Evolutionary conservation across 2,113 vertebrate species (phyloP), one percentile per base, ranked within the genome.

Genomic region (Petrocephalus microphthalmus): DNA sequence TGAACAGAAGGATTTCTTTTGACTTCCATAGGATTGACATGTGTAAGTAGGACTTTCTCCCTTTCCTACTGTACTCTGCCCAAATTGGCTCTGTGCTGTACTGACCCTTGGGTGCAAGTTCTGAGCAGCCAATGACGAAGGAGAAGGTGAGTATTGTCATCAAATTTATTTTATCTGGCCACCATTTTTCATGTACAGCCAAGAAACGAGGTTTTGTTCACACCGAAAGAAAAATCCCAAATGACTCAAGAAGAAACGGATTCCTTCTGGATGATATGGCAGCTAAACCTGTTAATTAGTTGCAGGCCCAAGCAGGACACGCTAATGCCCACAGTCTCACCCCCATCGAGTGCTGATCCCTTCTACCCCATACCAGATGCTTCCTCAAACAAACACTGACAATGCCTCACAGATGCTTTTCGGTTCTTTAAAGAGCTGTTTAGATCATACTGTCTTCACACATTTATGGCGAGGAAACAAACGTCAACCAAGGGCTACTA

Each of bases 231-330:
- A 87, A 51, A 84, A 8, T 52, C 47, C 82, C 82, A 51, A 71
- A 88, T 74, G 47, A 45, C 87, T 51, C 47, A 88, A 87, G 54
- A 47, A 64, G 84, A 25, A 54, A 74, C 47, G 49, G 33, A 90
- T 84, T 37, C 86, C 42, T 42, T 71, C 54, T 42, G 54, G 67
- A 29, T 86, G 88, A 60, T 57, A 11, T 42, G 85, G 13, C 64
- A 37, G 57, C 17, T 17, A 88, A 83, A 88, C 45, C 71, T 90
- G 89, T 42, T 86, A 90, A 87, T 90, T 88, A 78, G 85, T 56
- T 88, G 52, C 82, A 89, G 89, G 67, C 83, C 49, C 74, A 25
- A 51, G 82, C 67, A 88, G 67, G 74, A 11, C 49, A 47, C 0
- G 5, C 17, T n/a, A 17, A 20, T 25, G 47, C 49, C n/a, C 52